These are phyloP conservation scores for Entelurus aequoreus DNA, from an alignment of 2,113 vertebrate species.

Conservation along the genomic window DNA sequence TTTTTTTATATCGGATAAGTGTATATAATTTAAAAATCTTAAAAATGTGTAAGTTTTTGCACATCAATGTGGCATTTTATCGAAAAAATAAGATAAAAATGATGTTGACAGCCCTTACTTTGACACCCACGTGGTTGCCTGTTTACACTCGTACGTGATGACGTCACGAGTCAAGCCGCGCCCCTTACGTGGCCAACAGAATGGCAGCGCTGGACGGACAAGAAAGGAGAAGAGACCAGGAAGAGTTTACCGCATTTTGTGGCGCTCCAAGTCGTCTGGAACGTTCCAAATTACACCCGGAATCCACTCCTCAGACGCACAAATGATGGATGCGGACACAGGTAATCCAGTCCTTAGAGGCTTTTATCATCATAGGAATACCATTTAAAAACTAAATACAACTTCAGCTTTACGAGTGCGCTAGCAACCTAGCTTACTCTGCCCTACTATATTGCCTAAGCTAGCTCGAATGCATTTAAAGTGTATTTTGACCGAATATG, in stretches of 20 bases:
- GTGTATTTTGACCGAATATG: too few species aligned
- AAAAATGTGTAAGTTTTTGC: too few species aligned
- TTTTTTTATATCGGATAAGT: too few species aligned
- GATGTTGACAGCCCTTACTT: neutral
- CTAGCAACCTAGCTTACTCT: too few species aligned
- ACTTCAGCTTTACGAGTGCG: neutral
- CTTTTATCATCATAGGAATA: too few species aligned
- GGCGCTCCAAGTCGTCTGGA: slow-evolving; percentile 3
- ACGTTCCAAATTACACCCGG: slow-evolving; percentile 9
- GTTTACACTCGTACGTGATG: slow-evolving; percentile 66
- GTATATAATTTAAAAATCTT: too few species aligned
- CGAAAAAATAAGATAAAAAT: too few species aligned
- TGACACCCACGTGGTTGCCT: slow-evolving; percentile 64
- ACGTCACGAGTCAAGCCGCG: slow-evolving; percentile 58
- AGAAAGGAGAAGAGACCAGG: slow-evolving; percentile 44
- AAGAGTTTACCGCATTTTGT: slow-evolving; percentile 2
- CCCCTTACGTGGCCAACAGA: slow-evolving; percentile 48
- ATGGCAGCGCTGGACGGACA: slow-evolving; percentile 57
- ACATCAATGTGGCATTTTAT: too few species aligned
- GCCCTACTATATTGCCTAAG: too few species aligned
- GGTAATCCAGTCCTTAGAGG: slow-evolving; percentile 41
- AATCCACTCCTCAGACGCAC: slow-evolving; percentile 17
- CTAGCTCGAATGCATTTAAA: too few species aligned
- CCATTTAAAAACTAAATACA: too few species aligned
- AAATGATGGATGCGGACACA: slow-evolving; percentile 67